Percentiles rank a stretch among this genome's conserved stretches.
These are phyloP conservation scores for Chrysomela aeneicollis DNA, from an alignment of 2,888 invertebrate genomes.

Conservation along the genomic window DNA sequence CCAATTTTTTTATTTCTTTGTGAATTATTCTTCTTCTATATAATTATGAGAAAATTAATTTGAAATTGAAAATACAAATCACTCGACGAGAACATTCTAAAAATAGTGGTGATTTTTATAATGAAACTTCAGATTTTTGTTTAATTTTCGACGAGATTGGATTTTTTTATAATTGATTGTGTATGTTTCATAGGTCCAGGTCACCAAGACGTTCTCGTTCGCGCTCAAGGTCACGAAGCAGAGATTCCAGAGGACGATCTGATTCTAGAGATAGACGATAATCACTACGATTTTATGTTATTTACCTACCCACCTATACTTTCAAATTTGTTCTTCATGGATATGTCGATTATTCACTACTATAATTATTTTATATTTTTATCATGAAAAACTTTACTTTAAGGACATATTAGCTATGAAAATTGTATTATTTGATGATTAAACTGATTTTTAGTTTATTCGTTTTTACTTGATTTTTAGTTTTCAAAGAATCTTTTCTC, in stretches of 20 bases:
- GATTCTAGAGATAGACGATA: slow-evolving; percentile 68
- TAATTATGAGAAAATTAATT: no score
- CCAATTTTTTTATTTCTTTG: no score
- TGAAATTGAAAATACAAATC: not conserved
- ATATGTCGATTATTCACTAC: not conserved
- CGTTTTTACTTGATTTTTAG: no score
- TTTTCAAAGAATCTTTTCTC: no score
- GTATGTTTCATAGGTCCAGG: slow-evolving; percentile 57
- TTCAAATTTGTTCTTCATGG: no score
- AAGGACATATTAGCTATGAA: not conserved
- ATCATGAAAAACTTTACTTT: not conserved
- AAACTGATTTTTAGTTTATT: no score
- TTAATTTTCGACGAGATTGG: not conserved
- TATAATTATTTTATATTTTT: not conserved
- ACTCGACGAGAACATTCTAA: not conserved
- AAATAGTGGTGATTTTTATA: not conserved
- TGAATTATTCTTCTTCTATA: no score
- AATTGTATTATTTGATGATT: not conserved
- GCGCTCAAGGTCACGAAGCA: slow-evolving; percentile 63
- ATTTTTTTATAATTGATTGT: not conserved
- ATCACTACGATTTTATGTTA: slow-evolving; percentile 4
- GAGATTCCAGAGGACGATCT: slow-evolving; percentile 67
- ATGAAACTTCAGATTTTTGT: not conserved
- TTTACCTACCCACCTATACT: not conserved
- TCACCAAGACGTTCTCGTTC: slow-evolving; percentile 60